Evolutionary conservation across 2,113 vertebrate species (phyloP), one percentile per base, ranked within the genome.

Genomic region (Amblyopsis rosae): DNA sequence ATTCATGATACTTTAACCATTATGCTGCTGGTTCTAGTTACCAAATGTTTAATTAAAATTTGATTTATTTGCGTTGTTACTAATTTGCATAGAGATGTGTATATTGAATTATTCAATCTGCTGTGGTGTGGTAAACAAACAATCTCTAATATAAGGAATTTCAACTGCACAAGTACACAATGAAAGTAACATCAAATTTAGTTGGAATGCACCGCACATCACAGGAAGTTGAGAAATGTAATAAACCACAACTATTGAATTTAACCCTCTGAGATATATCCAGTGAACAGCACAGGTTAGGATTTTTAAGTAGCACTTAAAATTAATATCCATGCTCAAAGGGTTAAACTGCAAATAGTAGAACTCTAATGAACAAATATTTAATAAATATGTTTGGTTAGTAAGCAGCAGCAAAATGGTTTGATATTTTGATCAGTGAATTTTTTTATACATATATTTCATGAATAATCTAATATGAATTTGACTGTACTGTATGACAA

Each of bases 351-450:
- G 92, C 91, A 93, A 93, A 94, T 91, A 90, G 92, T 93, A 93
- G 90, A 92, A 91, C 90, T 89, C 89, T 92, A 80, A 91, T 93
- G 87, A 92, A 92, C 89, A 92, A 86, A 93, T 92, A 92, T 92
- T 93, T 89, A 81, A 90, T 89, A 80, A 89, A 88, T 85, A 92
- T 78, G 87, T 92, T 92, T 91, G 91, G 92, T 82, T 90, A 78
- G 84, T 92, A 92, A 90, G 80, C 95, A 95, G 94, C 94, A 95
- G 96, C 96, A 97, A 94, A 97, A 95, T 94, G 95, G 94, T 95
- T 93, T 77, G 84, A 92, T 62, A 19, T 74, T 68, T 72, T 41
- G 35, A 41, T 41, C 35, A 84, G 74, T 86, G 79, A 68, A 81
- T 75, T 78, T 81, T 64, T 58, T 51, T 77, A 62, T 74, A 46